phyloP scores from a whole-genome alignment of 1,140 invertebrate species.

The Papilio dardanus region DNA sequence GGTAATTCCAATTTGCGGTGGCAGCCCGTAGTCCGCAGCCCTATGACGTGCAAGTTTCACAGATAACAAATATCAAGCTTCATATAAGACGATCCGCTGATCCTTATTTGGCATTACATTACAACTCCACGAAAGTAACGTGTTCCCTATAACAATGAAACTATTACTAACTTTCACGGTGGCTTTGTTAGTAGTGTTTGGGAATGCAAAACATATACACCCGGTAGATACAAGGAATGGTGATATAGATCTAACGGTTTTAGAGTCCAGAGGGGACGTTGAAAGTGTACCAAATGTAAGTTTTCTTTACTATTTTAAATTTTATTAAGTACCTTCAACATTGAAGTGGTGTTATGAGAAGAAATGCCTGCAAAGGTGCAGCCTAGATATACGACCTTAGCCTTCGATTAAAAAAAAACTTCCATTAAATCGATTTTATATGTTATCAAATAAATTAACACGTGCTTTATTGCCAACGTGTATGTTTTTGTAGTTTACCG shows the following conservation, averaged over 20 bases:
- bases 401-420: too few relatives aligned
- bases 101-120: slow-evolving; percentile 24
- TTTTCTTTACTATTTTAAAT: neutral
- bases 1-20: neutral
- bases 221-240: slow-evolving; percentile 33
- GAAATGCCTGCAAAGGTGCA: too few relatives aligned
- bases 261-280: slow-evolving; percentile 35
- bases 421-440: too few relatives aligned
- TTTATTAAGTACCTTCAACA: too few relatives aligned
- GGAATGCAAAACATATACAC: slow-evolving; percentile 51
- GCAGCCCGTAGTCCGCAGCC: slow-evolving; percentile 6
- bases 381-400: too few relatives aligned
- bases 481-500: too few relatives aligned
- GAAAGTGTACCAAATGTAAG: slow-evolving; percentile 48
- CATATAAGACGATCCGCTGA: slow-evolving; percentile 30
- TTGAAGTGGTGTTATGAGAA: too few relatives aligned
- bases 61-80: slow-evolving; percentile 23
- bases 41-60: slow-evolving; percentile 13
- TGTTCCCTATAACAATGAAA: neutral
- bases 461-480: too few relatives aligned
- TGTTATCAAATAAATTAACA: too few relatives aligned
- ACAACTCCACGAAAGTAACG: neutral
- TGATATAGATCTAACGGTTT: slow-evolving; percentile 6
- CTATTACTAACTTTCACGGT: slow-evolving; percentile 18
- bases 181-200: slow-evolving; percentile 13